A percentile compares a stretch with the other conserved stretches of the same genome.
Conservation (phyloP, 2,113 vertebrate genomes). For the Crotalus horridus region DNA sequence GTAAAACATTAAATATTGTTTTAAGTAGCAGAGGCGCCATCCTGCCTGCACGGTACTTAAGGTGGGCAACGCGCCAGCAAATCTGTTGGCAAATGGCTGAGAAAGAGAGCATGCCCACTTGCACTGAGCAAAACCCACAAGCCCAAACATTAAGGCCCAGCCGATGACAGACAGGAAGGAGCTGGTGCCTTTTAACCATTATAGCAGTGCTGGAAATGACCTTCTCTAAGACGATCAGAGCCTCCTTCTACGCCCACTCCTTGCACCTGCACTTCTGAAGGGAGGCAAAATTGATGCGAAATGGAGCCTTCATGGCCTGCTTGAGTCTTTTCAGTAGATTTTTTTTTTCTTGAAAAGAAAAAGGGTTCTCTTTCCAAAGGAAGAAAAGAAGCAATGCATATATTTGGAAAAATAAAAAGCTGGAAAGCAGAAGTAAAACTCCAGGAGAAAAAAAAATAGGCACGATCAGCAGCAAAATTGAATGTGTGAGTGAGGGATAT, state of each 20-base stretch:
- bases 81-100: constrained; percentile 60
- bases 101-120: constrained; percentile 68
- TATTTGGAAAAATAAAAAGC: not conserved
- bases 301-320: constrained; percentile 32
- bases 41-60: constrained; percentile 70
- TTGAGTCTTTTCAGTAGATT: not conserved
- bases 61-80: constrained; percentile 71
- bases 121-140: constrained; percentile 62
- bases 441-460: not conserved
- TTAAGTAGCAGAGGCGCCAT: constrained; percentile 79
- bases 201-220: constrained; percentile 45
- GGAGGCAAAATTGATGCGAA: constrained; percentile 54
- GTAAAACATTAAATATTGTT: constrained; percentile 78
- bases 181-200: constrained; percentile 63
- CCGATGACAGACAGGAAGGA: constrained; percentile 81
- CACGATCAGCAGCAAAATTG: not conserved
- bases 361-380: not conserved
- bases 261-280: constrained; percentile 59
- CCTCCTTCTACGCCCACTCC: constrained; percentile 61
- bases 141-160: constrained; percentile 63
- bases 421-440: not conserved
- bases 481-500: not conserved
- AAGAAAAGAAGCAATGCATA: not conserved
- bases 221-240: constrained; percentile 58
- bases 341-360: not conserved